Base-by-base conservation (phyloP, 2,113 vertebrate species). In the Rutilus rutilus region DNA sequence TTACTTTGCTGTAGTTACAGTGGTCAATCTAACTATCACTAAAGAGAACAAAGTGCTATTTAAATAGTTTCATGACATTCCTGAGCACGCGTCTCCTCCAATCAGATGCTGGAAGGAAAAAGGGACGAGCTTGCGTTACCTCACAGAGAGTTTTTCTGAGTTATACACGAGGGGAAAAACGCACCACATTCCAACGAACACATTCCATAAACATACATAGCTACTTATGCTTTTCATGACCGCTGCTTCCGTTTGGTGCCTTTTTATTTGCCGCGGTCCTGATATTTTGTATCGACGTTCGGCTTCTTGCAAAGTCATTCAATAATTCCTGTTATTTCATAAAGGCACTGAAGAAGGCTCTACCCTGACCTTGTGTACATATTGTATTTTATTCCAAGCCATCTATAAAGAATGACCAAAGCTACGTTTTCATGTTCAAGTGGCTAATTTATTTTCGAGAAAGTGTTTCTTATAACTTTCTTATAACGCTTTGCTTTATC, bases 51-150 rank as follows among this genome's bases (percentile, higher is more conserved):
- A 91, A 93, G 93, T 93, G 92, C 92, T 92, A 93, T 97, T 97
- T 99, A 97, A 98, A 96, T 96, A 94, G 92, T 94, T 95, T 92
- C 94, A 90, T 92, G 92, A 88, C 95, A 97, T 97, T 97, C 97
- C 97, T 96, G 91, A 93, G 94, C 91, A 86, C 90, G 76, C 83
- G 79, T 78, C 86, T 92, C 94, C 89, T 90, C 97, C 97, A 99
- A 98, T 98, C 94, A 93, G 91, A 91, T 84, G 88, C 92, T 81
- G 90, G 88, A 78, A 90, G 93, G 94, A 88, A 90, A 92, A 92
- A 92, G 91, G 93, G 92, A 90, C 91, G 94, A 92, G 93, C 94
- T 94, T 92, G 91, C 93, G 92, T 91, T 91, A 92, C 92, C 87
- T 91, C 89, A 92, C 92, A 87, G 88, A 86, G 87, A 88, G 84